These are phyloP conservation scores for Eupithecia subumbrata DNA, from an alignment of 2,888 invertebrate species.

Conservation along the genomic window DNA sequence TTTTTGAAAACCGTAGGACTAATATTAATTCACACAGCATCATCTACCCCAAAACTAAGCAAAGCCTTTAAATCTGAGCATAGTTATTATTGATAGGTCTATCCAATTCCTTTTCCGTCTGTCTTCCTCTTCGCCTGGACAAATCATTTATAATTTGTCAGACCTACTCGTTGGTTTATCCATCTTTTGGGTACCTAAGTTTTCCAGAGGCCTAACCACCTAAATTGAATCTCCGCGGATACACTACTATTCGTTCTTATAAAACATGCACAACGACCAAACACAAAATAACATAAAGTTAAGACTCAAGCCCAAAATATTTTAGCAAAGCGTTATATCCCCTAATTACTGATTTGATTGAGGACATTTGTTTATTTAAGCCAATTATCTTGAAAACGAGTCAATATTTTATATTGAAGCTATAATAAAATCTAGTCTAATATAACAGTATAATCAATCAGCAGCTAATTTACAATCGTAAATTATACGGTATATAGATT, in stretches of 20 bases:
- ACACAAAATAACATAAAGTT: not conserved
- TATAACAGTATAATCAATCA: not conserved
- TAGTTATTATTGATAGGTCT: no score
- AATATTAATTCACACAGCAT: no score
- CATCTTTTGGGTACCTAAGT: not conserved
- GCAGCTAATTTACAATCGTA: not conserved
- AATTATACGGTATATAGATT: slow-evolving; percentile 20
- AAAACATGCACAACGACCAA: not conserved
- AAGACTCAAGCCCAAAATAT: not conserved
- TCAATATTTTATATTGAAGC: not conserved
- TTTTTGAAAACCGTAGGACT: no score
- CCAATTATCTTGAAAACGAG: not conserved
- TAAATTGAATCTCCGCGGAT: not conserved
- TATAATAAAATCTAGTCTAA: not conserved
- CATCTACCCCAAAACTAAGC: no score
- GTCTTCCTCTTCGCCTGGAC: no score
- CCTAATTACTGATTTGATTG: not conserved
- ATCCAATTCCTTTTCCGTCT: no score
- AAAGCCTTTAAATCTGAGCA: no score
- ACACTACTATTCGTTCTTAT: not conserved
- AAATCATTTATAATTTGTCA: not conserved
- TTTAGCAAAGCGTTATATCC: not conserved
- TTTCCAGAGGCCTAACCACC: not conserved
- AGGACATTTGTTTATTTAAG: not conserved
- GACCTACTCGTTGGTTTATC: not conserved